Conservation (phyloP, 2,888 invertebrate species). For the Dastarcus helophoroides region DNA sequence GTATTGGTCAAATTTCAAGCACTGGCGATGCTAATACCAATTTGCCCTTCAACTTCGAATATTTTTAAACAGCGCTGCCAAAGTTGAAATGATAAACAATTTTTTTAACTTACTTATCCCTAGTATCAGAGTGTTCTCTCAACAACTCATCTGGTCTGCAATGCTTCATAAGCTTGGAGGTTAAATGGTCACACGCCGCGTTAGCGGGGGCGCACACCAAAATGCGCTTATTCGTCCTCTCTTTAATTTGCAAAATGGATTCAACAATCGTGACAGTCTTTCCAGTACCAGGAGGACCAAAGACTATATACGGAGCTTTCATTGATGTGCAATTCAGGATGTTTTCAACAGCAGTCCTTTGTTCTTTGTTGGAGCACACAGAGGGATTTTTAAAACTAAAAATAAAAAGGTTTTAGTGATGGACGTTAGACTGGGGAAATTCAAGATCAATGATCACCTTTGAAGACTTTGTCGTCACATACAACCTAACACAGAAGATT, state of each 20-base stretch:
- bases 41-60: too few species aligned
- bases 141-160: constrained; percentile 30
- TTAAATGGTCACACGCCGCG: constrained; percentile 58
- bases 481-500: too few species aligned
- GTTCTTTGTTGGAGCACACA: constrained; percentile 46
- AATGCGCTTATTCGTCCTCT: constrained; percentile 37
- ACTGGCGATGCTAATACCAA: too few species aligned
- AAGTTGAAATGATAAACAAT: too few species aligned
- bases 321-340: constrained; percentile 51
- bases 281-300: constrained; percentile 79
- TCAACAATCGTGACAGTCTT: constrained; percentile 66
- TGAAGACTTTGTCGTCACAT: too few species aligned
- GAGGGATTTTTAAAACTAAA: constrained; percentile 28
- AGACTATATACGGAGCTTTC: constrained; percentile 66
- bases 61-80: too few species aligned
- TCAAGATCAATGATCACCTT: too few species aligned
- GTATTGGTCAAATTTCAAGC: too few species aligned
- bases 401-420: too few species aligned
- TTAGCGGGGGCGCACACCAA: constrained; percentile 60
- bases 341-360: constrained; percentile 53
- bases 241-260: constrained; percentile 43
- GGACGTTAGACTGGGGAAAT: too few species aligned
- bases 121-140: constrained; percentile 38
- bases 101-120: constrained; percentile 31
- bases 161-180: constrained; percentile 30